These are phyloP conservation scores for Alouatta palliata DNA, from an alignment of 2,113 vertebrate genomes.

Conservation along the genomic window DNA sequence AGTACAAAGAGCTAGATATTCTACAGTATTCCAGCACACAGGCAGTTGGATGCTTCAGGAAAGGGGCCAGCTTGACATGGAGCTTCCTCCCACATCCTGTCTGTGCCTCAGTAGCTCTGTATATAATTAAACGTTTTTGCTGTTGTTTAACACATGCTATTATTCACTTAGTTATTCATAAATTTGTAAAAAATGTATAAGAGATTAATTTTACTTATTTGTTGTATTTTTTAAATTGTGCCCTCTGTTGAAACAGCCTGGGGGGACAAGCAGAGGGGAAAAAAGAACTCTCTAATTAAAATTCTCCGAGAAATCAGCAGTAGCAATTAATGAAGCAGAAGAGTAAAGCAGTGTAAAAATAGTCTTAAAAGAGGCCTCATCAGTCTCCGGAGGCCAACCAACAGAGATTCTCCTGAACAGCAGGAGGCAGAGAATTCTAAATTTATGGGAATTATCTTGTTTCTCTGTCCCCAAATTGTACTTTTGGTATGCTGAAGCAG, in stretches of 20 bases:
- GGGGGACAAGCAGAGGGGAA: not conserved
- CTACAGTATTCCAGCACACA: not conserved
- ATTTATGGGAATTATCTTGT: conserved; percentile 15
- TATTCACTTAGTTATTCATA: conserved; percentile 47
- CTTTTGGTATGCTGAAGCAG: not conserved
- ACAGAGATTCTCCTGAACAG: not conserved
- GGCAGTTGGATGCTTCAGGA: not conserved
- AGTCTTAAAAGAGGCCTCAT: not conserved
- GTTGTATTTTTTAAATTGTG: conserved; percentile 8
- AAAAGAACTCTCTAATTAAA: conserved; percentile 41
- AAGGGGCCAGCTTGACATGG: not conserved
- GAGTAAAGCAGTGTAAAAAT: not conserved
- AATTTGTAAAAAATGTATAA: not conserved
- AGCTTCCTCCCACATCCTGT: not conserved
- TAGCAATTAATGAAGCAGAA: conserved; percentile 48
- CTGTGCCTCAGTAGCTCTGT: not conserved
- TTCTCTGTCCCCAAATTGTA: not conserved
- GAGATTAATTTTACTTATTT: conserved; percentile 21
- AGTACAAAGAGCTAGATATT: not conserved
- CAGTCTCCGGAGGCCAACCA: not conserved
- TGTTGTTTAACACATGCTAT: not conserved
- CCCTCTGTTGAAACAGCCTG: conserved; percentile 1
- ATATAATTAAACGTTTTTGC: not conserved
- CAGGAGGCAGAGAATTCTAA: not conserved
- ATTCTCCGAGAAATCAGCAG: conserved; percentile 36